phyloP scores from a whole-genome alignment of 2,797 vertebrate genomes.

The Fistularia commersonii region DNA sequence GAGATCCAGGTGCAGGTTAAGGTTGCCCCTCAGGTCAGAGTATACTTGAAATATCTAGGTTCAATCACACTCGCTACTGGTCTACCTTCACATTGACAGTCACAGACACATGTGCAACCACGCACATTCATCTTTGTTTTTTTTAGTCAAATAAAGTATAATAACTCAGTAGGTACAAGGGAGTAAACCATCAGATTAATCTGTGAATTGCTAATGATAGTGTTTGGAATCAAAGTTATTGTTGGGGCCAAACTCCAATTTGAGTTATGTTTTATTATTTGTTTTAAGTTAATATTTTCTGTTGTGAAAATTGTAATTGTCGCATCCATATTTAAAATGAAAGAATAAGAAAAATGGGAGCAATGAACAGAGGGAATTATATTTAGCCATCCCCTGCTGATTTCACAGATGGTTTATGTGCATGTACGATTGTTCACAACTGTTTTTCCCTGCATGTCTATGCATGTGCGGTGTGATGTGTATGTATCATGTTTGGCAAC shows the following conservation, averaged over 20 bases:
- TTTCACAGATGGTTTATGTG: slow-evolving; percentile 39
- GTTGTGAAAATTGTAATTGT: too few relatives aligned
- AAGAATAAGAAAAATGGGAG: not conserved
- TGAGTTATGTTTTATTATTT: too few relatives aligned
- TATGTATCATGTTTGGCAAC: slow-evolving; percentile 43
- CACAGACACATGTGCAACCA: slow-evolving; percentile 13
- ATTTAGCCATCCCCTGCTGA: slow-evolving; percentile 68
- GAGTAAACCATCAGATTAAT: slow-evolving; percentile 25
- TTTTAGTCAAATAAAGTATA: slow-evolving; percentile 22
- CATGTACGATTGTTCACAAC: slow-evolving; percentile 18
- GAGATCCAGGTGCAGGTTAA: slow-evolving; percentile 64
- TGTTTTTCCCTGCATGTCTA: slow-evolving; percentile 15
- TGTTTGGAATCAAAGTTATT: too few relatives aligned
- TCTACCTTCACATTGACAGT: slow-evolving; percentile 45
- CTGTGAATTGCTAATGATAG: slow-evolving; percentile 4
- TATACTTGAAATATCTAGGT: slow-evolving; percentile 65
- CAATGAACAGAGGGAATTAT: slow-evolving; percentile 45
- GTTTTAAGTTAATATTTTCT: too few relatives aligned
- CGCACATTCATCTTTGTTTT: not conserved
- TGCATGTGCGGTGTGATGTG: slow-evolving; percentile 17
- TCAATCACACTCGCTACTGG: slow-evolving; percentile 72
- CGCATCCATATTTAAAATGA: not conserved
- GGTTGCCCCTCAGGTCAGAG: slow-evolving; percentile 57
- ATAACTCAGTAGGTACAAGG: slow-evolving; percentile 23
- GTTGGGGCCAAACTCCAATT: too few relatives aligned